Evolutionary conservation across 2,797 vertebrate species (phyloP).

Genomic region (Hydrocynus forskahlii): DNA sequence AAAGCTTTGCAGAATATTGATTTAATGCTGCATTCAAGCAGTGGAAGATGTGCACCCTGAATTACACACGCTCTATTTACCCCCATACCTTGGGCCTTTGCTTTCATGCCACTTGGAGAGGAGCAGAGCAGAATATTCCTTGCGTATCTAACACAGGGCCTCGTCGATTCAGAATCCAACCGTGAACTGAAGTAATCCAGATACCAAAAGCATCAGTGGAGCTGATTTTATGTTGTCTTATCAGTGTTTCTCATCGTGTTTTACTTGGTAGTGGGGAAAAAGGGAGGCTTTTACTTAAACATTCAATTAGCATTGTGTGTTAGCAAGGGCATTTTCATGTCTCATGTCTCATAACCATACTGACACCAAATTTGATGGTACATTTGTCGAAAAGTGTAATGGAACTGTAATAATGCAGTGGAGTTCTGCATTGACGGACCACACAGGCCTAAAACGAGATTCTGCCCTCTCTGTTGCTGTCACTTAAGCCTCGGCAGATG

Average conservation of each 20-base stretch:
- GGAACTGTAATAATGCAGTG: background rate
- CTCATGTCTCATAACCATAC: background rate
- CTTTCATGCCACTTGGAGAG: conserved; percentile 71
- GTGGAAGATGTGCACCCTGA: conserved; percentile 83
- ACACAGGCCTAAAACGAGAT: background rate
- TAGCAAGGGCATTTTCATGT: background rate
- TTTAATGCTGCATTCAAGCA: conserved; percentile 90
- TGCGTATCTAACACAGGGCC: conserved; percentile 7
- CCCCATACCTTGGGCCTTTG: conserved; percentile 79
- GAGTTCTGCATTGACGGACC: background rate
- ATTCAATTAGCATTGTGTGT: conserved; percentile 1
- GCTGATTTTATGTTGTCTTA: background rate
- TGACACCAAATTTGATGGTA: background rate
- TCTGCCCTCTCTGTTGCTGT: background rate
- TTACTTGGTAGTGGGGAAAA: background rate
- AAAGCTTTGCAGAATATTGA: conserved; percentile 93
- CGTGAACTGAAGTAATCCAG: conserved; percentile 2
- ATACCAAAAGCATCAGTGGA: background rate
- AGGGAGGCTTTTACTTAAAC: background rate
- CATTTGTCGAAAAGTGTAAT: background rate
- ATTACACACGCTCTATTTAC: conserved; percentile 95
- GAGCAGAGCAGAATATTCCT: conserved; percentile 56
- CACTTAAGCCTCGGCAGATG: background rate
- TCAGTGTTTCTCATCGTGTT: background rate
- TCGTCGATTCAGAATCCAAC: conserved; percentile 1